Percentiles rank a stretch among this genome's conserved stretches.
Conservation (phyloP, 1,140 invertebrate species). For the Drosophila parvula region DNA sequence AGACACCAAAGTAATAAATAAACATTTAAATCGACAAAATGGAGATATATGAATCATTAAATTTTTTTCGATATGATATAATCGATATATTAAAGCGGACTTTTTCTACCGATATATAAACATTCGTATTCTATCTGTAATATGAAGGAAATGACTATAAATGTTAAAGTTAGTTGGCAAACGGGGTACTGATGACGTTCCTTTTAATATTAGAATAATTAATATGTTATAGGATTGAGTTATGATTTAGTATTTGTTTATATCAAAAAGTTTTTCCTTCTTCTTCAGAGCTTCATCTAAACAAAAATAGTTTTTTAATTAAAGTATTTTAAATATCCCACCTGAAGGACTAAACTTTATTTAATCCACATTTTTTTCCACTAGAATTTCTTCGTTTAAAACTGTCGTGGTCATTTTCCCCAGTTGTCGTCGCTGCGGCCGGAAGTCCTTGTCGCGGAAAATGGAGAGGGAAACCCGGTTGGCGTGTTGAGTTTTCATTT, state of each 20-base stretch:
- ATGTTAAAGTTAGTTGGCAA: too few relatives aligned
- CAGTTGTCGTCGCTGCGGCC: conserved; percentile 54
- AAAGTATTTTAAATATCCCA: neutral
- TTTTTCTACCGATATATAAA: too few relatives aligned
- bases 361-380: neutral
- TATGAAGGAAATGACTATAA: too few relatives aligned
- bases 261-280: neutral
- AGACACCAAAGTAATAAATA: too few relatives aligned
- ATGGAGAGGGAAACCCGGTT: conserved; percentile 28
- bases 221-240: too few relatives aligned
- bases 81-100: too few relatives aligned
- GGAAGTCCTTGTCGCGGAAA: conserved; percentile 42
- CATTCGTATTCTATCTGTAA: too few relatives aligned
- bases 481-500: conserved; percentile 69
- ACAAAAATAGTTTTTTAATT: neutral
- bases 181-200: too few relatives aligned
- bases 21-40: too few relatives aligned
- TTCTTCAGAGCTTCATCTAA: neutral
- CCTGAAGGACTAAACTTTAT: conserved; percentile 1
- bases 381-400: neutral
- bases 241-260: neutral
- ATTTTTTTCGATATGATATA: too few relatives aligned
- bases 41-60: too few relatives aligned
- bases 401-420: conserved; percentile 16
- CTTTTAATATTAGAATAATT: too few relatives aligned